Evolutionary conservation across 2,888 invertebrate species (phyloP).

Genomic region (Arge pagana): DNA sequence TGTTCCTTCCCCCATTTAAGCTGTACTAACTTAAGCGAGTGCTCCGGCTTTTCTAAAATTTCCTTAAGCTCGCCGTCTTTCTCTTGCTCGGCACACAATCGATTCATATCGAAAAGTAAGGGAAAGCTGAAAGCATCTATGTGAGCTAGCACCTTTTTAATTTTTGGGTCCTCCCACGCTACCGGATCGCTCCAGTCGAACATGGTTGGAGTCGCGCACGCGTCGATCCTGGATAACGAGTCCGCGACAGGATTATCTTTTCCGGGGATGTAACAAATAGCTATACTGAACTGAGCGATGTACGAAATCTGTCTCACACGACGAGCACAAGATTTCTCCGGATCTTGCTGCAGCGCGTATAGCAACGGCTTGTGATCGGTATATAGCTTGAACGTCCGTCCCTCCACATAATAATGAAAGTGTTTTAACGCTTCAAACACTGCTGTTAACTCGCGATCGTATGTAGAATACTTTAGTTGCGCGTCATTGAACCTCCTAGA

Average conservation of each 20-base stretch:
- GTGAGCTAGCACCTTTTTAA: too few relatives aligned
- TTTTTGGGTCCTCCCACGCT: too few relatives aligned
- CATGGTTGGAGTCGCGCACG: slow-evolving; percentile 20
- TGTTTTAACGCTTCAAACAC: slow-evolving; percentile 23
- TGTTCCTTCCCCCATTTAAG: neutral
- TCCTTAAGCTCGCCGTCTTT: slow-evolving; percentile 23
- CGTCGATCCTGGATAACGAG: slow-evolving; percentile 25
- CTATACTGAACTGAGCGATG: slow-evolving; percentile 26
- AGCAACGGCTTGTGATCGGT: slow-evolving; percentile 28
- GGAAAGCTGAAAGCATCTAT: too few relatives aligned
- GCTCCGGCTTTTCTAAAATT: neutral
- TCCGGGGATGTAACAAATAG: slow-evolving; percentile 24
- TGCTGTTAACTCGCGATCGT: slow-evolving; percentile 31
- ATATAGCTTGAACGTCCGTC: slow-evolving; percentile 13
- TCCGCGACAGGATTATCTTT: slow-evolving; percentile 31
- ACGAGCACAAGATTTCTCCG: slow-evolving; percentile 19
- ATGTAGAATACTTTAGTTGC: slow-evolving; percentile 33
- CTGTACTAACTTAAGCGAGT: neutral
- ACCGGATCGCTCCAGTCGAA: too few relatives aligned
- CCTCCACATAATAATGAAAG: slow-evolving; percentile 23
- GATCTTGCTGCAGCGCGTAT: slow-evolving; percentile 20
- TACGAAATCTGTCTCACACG: slow-evolving; percentile 21
- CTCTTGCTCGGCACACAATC: slow-evolving; percentile 22
- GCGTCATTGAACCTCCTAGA: slow-evolving; percentile 23
- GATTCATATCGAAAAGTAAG: too few relatives aligned